These are phyloP conservation scores for Conistra vaccinii DNA, from an alignment of 2,888 invertebrate species.

Conservation along the genomic window DNA sequence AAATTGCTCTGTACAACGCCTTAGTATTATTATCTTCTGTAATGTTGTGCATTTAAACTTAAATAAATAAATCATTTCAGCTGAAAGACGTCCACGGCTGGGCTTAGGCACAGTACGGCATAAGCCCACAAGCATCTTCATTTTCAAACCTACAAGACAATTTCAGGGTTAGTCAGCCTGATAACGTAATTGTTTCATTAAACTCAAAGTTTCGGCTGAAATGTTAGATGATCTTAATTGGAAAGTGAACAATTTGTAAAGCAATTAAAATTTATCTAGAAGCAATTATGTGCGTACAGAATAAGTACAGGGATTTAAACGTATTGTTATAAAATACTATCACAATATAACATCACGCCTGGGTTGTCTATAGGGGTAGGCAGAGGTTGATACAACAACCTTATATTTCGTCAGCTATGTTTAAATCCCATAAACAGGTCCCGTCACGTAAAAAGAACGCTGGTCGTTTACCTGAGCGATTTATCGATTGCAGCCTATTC, in stretches of 20 bases:
- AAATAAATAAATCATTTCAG: no score
- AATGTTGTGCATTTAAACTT: no score
- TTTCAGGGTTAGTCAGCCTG: background rate
- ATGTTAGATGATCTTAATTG: slow-evolving; percentile 24
- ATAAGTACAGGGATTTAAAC: background rate
- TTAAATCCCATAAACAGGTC: background rate
- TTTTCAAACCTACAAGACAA: background rate
- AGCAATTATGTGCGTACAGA: background rate
- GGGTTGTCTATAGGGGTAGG: background rate
- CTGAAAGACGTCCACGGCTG: background rate
- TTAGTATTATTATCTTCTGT: no score
- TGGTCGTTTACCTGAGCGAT: no score
- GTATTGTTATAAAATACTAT: background rate
- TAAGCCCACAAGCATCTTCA: background rate
- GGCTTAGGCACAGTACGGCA: no score
- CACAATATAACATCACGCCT: background rate
- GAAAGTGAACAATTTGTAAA: slow-evolving; percentile 21
- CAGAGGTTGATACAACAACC: background rate
- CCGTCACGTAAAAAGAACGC: no score
- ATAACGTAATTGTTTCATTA: slow-evolving; percentile 32
- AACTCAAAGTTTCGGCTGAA: slow-evolving; percentile 20
- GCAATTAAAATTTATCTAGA: slow-evolving; percentile 31
- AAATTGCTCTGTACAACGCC: no score
- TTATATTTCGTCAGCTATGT: background rate
- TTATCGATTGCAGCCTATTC: no score